Evolutionary conservation across 2,888 invertebrate species (phyloP).

Genomic region (Papilio demoleus): DNA sequence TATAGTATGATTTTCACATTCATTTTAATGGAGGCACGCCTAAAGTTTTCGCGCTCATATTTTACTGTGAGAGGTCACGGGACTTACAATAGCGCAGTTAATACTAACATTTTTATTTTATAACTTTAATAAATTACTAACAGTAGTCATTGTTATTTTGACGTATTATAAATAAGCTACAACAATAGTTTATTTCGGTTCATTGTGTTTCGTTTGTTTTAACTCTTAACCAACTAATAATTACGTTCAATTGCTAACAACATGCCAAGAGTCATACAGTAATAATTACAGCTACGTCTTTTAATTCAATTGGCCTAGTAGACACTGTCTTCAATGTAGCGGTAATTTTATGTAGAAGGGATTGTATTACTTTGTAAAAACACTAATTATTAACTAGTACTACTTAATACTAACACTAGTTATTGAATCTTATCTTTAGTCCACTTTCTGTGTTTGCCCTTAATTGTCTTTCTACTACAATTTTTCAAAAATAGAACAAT

Average conservation of each 20-base stretch:
- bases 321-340: not conserved
- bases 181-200: not conserved
- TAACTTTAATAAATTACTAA: not conserved
- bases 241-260: constrained; percentile 7
- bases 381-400: too few relatives aligned
- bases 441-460: not conserved
- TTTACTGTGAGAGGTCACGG: constrained; percentile 50
- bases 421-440: not conserved
- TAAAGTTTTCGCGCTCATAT: constrained; percentile 51
- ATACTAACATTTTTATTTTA: constrained; percentile 19
- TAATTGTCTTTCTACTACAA: not conserved
- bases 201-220: not conserved
- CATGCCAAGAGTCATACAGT: not conserved
- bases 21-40: constrained; percentile 52
- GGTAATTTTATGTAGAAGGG: not conserved
- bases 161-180: not conserved
- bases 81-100: constrained; percentile 33
- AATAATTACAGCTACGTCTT: not conserved
- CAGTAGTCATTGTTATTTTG: not conserved
- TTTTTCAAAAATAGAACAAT: not conserved
- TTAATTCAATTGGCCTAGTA: not conserved
- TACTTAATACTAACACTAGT: too few relatives aligned
- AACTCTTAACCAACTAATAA: constrained; percentile 3
- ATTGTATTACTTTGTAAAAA: not conserved
- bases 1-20: constrained; percentile 48